Percentiles rank a stretch among this genome's conserved stretches.
phyloP scores from a whole-genome alignment of 2,888 invertebrate genomes.

The Philereme transversata region DNA sequence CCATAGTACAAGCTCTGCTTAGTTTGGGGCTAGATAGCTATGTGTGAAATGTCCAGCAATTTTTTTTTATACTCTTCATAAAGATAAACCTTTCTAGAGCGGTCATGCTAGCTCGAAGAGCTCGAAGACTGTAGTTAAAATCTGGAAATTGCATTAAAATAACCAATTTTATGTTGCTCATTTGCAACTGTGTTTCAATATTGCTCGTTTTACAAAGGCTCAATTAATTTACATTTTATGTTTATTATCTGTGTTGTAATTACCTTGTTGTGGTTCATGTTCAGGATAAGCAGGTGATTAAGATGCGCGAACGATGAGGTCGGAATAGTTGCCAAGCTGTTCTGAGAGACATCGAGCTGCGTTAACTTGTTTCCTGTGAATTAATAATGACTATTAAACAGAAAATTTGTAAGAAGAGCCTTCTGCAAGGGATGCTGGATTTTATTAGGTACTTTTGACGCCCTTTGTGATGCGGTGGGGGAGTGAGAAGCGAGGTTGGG shows the following conservation, averaged over 20 bases:
- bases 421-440: too few relatives aligned
- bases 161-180: background rate
- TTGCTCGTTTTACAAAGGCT: background rate
- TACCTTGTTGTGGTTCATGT: slow-evolving; percentile 93
- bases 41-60: too few relatives aligned
- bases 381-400: background rate
- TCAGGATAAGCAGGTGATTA: slow-evolving; percentile 92
- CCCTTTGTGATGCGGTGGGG: too few relatives aligned
- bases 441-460: too few relatives aligned
- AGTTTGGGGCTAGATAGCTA: too few relatives aligned
- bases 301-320: slow-evolving; percentile 91
- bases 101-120: too few relatives aligned
- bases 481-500: too few relatives aligned
- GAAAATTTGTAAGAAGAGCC: background rate
- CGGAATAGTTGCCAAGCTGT: slow-evolving; percentile 91
- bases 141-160: too few relatives aligned
- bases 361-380: slow-evolving; percentile 91
- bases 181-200: background rate
- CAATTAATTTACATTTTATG: background rate
- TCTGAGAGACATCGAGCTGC: slow-evolving; percentile 94
- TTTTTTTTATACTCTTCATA: too few relatives aligned
- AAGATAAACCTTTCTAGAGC: too few relatives aligned
- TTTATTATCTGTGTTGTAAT: slow-evolving; percentile 5
- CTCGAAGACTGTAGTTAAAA: too few relatives aligned
- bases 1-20: too few relatives aligned